Evolutionary conservation across 2,888 invertebrate species (phyloP).

Genomic region (Drosophila merina): DNA sequence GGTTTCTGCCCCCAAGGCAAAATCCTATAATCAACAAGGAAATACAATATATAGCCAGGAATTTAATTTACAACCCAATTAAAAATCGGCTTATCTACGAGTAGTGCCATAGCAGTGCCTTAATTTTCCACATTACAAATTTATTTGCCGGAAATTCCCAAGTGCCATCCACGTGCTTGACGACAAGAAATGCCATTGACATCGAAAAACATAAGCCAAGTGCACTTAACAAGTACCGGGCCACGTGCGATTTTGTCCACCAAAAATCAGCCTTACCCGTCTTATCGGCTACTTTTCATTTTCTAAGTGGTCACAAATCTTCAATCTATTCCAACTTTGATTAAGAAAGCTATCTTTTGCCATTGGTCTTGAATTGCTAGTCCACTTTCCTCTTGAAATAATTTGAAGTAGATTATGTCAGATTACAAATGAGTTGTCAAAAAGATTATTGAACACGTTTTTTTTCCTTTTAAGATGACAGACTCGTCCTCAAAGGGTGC

Average conservation of each 20-base stretch:
- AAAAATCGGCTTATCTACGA: not conserved
- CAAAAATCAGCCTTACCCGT: not conserved
- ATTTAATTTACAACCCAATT: slow-evolving; percentile 18
- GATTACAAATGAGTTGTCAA: slow-evolving; percentile 1
- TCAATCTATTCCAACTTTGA: slow-evolving; percentile 8
- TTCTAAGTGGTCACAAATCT: slow-evolving; percentile 15
- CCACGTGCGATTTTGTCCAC: slow-evolving; percentile 1
- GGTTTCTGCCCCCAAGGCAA: not conserved
- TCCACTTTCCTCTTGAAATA: slow-evolving; percentile 4
- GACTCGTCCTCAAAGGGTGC: slow-evolving; percentile 55
- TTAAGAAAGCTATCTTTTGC: slow-evolving; percentile 18
- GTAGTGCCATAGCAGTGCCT: not conserved
- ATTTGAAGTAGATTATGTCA: slow-evolving; percentile 14
- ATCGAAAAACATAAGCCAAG: not conserved
- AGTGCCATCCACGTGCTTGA: slow-evolving; percentile 13
- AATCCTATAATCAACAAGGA: slow-evolving; percentile 20
- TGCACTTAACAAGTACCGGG: not conserved
- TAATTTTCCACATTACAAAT: not conserved
- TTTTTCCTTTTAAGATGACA: slow-evolving; percentile 59
- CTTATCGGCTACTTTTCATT: slow-evolving; percentile 6
- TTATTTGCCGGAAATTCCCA: slow-evolving; percentile 7
- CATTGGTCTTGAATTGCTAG: not conserved
- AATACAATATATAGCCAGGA: not conserved
- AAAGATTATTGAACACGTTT: not conserved
- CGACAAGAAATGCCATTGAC: slow-evolving; percentile 4